Percentiles rank a stretch among this genome's conserved stretches.
These are phyloP conservation scores for Eubucco bourcierii DNA, from an alignment of 2,113 vertebrate species.

Conservation along the genomic window DNA sequence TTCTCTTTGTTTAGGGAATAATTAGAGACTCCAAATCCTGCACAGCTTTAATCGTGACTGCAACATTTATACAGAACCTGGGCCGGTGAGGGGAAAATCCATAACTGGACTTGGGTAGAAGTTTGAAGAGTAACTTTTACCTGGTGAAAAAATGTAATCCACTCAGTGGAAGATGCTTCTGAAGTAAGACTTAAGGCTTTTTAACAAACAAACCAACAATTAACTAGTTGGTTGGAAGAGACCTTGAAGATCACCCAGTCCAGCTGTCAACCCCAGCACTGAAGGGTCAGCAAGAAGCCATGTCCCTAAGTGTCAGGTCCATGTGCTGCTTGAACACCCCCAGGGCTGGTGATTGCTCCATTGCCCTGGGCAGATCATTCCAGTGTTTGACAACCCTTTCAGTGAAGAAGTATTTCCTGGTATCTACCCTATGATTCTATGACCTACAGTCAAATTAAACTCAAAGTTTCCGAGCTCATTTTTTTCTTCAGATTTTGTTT, in stretches of 20 bases:
- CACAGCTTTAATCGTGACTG: not conserved
- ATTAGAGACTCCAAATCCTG: not conserved
- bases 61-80: not conserved
- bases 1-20: not conserved
- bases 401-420: no score
- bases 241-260: no score
- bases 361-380: no score
- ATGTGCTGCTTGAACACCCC: no score
- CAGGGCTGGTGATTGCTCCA: no score
- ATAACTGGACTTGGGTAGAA: not conserved
- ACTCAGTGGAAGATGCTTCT: not conserved
- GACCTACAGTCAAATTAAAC: slow-evolving; percentile 39
- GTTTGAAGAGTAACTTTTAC: not conserved
- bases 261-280: no score
- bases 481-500: slow-evolving; percentile 11
- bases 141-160: not conserved
- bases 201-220: not conserved
- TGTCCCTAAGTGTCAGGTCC: no score
- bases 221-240: not conserved
- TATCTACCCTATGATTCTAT: no score
- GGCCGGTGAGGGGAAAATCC: not conserved
- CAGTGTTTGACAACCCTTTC: no score
- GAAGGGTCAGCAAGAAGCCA: no score
- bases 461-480: slow-evolving; percentile 26
- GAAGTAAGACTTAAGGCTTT: not conserved